phyloP scores from a whole-genome alignment of 2,113 vertebrate species.

The Cyphomyrus plagiostoma region DNA sequence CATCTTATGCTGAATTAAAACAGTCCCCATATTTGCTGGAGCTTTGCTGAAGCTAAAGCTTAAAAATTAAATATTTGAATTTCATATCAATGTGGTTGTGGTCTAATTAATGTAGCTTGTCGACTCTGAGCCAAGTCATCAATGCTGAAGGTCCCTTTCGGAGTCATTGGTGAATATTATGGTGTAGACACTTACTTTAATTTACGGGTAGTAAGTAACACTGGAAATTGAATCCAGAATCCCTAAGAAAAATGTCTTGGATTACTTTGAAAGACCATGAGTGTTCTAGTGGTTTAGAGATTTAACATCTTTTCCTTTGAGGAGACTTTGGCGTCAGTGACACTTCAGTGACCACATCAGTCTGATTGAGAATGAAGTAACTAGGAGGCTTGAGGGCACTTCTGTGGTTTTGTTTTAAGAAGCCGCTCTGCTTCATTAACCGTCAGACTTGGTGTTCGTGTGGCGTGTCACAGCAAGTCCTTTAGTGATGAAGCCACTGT shows the following conservation, averaged over 20 bases:
- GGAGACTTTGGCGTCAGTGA: background rate
- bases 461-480: background rate
- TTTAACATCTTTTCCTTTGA: background rate
- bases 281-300: background rate
- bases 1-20: background rate
- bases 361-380: background rate
- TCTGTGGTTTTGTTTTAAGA: background rate
- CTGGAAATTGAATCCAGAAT: background rate
- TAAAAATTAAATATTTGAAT: background rate
- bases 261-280: background rate
- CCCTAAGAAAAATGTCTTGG: background rate
- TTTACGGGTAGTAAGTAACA: background rate
- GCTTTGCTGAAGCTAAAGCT: background rate
- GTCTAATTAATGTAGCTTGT: background rate
- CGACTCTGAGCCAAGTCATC: background rate
- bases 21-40: background rate
- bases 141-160: background rate
- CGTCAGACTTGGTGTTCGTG: background rate
- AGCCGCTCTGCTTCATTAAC: background rate
- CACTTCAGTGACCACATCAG: background rate
- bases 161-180: background rate
- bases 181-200: background rate
- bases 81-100: background rate
- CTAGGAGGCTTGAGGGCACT: background rate
- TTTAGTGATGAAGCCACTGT: background rate